phyloP scores from a whole-genome alignment of 2,113 vertebrate species.

The Indicator indicator region DNA sequence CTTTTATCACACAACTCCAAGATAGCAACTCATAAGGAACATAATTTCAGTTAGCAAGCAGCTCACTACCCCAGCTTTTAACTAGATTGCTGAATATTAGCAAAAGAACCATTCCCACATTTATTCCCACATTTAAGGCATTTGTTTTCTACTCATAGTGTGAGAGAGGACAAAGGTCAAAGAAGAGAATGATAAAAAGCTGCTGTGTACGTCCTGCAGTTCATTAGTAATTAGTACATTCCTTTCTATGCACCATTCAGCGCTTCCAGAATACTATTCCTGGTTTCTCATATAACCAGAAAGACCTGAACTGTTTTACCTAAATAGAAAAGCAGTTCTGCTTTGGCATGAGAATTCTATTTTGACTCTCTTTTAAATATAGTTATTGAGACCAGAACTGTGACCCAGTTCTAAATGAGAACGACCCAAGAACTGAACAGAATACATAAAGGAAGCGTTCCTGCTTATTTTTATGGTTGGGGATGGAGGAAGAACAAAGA shows the following conservation, averaged over 20 bases:
- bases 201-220: background rate
- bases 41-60: background rate
- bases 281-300: background rate
- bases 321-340: background rate
- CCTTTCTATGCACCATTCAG: background rate
- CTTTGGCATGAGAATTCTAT: background rate
- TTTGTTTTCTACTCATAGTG: background rate
- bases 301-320: background rate
- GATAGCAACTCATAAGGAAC: constrained; percentile 15
- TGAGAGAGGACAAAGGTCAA: background rate
- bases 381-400: background rate
- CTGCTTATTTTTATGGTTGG: background rate
- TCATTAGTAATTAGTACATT: background rate
- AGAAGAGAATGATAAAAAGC: background rate
- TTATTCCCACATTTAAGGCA: constrained; percentile 35
- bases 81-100: constrained; percentile 14
- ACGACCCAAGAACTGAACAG: background rate
- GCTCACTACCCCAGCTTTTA: constrained; percentile 16
- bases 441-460: background rate
- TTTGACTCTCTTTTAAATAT: background rate
- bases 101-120: background rate
- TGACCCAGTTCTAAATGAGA: background rate
- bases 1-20: constrained; percentile 34
- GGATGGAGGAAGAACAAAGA: background rate
- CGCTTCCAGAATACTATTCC: background rate